Evolutionary conservation across 2,888 invertebrate species (phyloP).

Genomic region (Strigamia transsilvanica): DNA sequence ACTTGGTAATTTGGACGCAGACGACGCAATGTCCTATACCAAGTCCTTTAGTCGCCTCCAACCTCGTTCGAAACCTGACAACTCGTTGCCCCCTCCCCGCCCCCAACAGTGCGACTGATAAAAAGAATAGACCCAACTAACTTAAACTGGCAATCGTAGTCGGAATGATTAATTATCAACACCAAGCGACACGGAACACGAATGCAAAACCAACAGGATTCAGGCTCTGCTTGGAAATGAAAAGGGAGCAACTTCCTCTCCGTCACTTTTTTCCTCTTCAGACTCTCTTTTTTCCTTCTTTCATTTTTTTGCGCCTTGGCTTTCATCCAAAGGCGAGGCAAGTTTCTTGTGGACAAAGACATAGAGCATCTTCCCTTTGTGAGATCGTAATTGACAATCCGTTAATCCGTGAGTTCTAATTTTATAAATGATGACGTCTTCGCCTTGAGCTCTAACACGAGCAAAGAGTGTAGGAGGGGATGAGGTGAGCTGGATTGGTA

Average conservation of each 20-base stretch:
- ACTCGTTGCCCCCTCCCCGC: not conserved
- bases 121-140: slow-evolving; percentile 20
- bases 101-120: slow-evolving; percentile 7
- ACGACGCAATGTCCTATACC: slow-evolving; percentile 22
- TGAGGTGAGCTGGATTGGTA: slow-evolving; percentile 26
- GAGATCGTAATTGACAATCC: slow-evolving; percentile 31
- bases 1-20: slow-evolving; percentile 38
- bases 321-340: not conserved
- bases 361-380: slow-evolving; percentile 28
- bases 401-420: slow-evolving; percentile 23
- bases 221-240: slow-evolving; percentile 10
- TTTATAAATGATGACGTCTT: slow-evolving; percentile 44
- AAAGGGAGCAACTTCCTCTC: slow-evolving; percentile 9
- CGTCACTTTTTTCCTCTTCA: not conserved
- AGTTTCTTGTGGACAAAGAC: slow-evolving; percentile 25
- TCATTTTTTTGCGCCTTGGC: not conserved
- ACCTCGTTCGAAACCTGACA: slow-evolving; percentile 20
- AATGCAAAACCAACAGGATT: slow-evolving; percentile 20
- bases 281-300: not conserved
- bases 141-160: slow-evolving; percentile 3
- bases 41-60: not conserved
- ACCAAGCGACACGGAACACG: slow-evolving; percentile 20
- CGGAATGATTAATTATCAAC: slow-evolving; percentile 14
- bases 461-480: not conserved
- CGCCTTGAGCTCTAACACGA: slow-evolving; percentile 11